A percentile compares a stretch with the other conserved stretches of the same genome.
Conservation (phyloP, 2,113 vertebrate genomes). For the Onychostoma macrolepis region DNA sequence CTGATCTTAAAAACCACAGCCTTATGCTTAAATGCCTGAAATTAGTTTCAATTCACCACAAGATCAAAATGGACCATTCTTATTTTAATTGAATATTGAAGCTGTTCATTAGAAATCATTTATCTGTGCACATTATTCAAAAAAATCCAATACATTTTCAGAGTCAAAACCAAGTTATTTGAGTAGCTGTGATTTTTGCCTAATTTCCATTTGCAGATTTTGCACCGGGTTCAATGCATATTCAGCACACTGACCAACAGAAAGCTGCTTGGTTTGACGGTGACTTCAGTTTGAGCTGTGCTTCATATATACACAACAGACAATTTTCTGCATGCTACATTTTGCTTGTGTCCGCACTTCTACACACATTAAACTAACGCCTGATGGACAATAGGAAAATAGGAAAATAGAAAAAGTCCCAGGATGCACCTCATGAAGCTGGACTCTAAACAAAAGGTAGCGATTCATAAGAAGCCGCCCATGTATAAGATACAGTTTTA, state of each 20-base stretch:
- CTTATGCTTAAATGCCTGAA: neutral
- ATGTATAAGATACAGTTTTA: too few species aligned
- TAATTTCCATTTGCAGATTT: too few species aligned
- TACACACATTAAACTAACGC: neutral
- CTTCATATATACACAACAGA: too few species aligned
- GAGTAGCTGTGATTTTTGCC: neutral
- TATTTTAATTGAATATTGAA: neutral
- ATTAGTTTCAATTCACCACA: neutral
- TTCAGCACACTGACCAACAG: too few species aligned
- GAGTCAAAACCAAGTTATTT: neutral
- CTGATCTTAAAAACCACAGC: neutral
- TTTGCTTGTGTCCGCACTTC: too few species aligned
- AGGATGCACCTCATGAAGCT: neutral
- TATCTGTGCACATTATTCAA: neutral
- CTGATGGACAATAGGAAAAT: neutral
- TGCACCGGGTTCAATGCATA: neutral
- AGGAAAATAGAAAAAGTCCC: too few species aligned
- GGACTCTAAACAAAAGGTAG: neutral
- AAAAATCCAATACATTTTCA: neutral
- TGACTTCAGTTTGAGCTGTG: too few species aligned
- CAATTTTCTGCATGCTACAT: too few species aligned
- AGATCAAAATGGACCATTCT: neutral
- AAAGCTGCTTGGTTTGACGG: too few species aligned
- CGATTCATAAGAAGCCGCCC: neutral
- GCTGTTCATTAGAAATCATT: neutral